phyloP scores from a whole-genome alignment of 2,888 invertebrate genomes.

The Heteromurus nitidus region DNA sequence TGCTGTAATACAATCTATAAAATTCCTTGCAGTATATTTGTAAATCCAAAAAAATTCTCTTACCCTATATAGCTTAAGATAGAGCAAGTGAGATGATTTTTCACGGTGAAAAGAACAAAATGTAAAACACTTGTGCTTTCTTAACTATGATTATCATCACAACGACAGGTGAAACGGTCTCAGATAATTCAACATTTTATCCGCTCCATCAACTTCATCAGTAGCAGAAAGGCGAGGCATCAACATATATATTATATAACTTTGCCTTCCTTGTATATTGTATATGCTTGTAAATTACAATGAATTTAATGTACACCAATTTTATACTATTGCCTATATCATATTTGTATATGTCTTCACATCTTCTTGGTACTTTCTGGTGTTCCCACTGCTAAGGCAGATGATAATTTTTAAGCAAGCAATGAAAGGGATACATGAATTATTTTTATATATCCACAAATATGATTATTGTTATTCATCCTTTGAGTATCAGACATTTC shows the following conservation, averaged over 20 bases:
- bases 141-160: conserved; percentile 41
- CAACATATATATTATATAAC: too few species aligned
- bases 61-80: too few species aligned
- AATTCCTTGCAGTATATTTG: too few species aligned
- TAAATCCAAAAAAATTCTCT: too few species aligned
- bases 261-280: too few species aligned
- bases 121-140: too few species aligned
- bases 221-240: conserved; percentile 38
- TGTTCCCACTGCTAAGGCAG: not conserved
- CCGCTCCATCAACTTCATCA: conserved; percentile 40
- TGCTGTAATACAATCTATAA: too few species aligned
- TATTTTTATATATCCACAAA: conserved; percentile 52
- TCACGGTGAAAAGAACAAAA: too few species aligned
- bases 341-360: not conserved
- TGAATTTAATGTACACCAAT: too few species aligned
- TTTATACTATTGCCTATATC: too few species aligned
- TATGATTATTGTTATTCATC: conserved; percentile 47
- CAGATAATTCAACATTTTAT: conserved; percentile 52
- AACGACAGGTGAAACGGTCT: conserved; percentile 55
- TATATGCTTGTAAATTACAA: too few species aligned
- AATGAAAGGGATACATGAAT: conserved; percentile 46
- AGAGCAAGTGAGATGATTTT: too few species aligned
- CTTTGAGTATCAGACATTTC: conserved; percentile 7
- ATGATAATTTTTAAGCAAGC: conserved; percentile 30
- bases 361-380: not conserved